Base-by-base conservation (phyloP, 1,140 invertebrate species). In the Sogatella furcifera region DNA sequence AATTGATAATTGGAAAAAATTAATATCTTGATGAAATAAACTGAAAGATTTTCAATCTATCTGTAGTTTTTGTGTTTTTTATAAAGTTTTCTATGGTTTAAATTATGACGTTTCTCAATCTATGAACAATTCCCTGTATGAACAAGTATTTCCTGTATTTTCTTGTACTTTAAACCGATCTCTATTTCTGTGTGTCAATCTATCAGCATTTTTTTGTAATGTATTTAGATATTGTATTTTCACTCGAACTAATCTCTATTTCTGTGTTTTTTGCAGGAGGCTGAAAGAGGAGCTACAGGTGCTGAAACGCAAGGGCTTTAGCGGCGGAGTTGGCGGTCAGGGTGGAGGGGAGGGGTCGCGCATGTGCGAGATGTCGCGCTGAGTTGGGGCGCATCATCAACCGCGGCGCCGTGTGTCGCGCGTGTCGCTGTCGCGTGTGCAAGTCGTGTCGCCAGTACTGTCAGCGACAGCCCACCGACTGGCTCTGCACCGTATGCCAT, bases 371-470 rank as follows among this genome's bases (percentile, higher is more conserved):
- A 70, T 89, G 87, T 71, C 74, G 80, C 55, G 76, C 78, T 38
- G 82, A 84, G 67, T 75, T 89, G 64, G 87, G 86, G 44, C 77
- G 84, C 62, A 83, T 89, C 66, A 82, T 88, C 65, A 89, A 89
- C 73, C 78, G 85, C 38, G 86, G 86, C 5, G 84, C 85, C 11
- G 71, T 78, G 49, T 89, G 87, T 70, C 77, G 79, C 53, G 76
- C 80, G 8, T 89, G 87, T 72, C 77, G 81, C 63, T 76, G 83
- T 68, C 77, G 82, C 65, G 85, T 89, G 28, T 89, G 86, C 74
- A 85, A 87, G 71, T 79, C 79, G 66, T 89, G 87, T 70, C 78
- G 86, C 46, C 81, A 84, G 68, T 81, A 82, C 65, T 77, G 76
- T 22, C 75, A 74, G 43, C 22, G 59, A 24, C 22, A 58, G n/a